These are phyloP conservation scores for Orchesella flavescens DNA, from an alignment of 2,888 invertebrate species.

Conservation along the genomic window DNA sequence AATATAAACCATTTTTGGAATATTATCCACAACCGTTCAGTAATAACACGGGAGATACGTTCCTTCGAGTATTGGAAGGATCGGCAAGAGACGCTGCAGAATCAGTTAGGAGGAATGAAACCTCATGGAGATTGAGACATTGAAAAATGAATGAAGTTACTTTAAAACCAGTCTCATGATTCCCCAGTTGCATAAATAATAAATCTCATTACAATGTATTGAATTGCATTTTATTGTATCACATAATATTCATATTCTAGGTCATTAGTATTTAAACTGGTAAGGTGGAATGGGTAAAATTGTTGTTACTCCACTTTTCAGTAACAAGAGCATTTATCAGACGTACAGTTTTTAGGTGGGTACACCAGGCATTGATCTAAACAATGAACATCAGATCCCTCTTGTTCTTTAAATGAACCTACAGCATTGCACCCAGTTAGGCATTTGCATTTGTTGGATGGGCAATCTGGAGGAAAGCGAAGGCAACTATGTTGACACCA, in stretches of 20 bases:
- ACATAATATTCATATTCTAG: no score
- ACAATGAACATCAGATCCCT: slow-evolving; percentile 86
- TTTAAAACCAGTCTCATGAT: no score
- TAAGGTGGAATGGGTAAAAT: neutral
- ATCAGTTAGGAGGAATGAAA: neutral
- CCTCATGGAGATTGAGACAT: neutral
- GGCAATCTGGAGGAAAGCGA: slow-evolving; percentile 90
- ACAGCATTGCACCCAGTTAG: slow-evolving; percentile 88
- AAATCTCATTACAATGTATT: neutral
- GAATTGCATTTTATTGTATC: neutral
- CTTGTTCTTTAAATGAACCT: slow-evolving; percentile 82
- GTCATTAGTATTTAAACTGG: neutral
- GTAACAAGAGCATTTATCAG: slow-evolving; percentile 58
- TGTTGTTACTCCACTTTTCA: slow-evolving; percentile 33
- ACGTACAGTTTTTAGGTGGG: slow-evolving; percentile 74
- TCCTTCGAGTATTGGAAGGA: neutral
- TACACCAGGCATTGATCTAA: slow-evolving; percentile 89
- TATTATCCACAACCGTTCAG: neutral
- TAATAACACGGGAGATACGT: neutral
- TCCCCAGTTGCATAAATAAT: no score
- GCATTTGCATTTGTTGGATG: slow-evolving; percentile 83
- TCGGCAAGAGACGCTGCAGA: neutral
- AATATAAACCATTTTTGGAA: neutral
- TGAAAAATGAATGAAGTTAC: no score
- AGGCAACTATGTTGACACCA: slow-evolving; percentile 92